Conservation (phyloP, 2,888 invertebrate species). For the Bombylius discolor region DNA sequence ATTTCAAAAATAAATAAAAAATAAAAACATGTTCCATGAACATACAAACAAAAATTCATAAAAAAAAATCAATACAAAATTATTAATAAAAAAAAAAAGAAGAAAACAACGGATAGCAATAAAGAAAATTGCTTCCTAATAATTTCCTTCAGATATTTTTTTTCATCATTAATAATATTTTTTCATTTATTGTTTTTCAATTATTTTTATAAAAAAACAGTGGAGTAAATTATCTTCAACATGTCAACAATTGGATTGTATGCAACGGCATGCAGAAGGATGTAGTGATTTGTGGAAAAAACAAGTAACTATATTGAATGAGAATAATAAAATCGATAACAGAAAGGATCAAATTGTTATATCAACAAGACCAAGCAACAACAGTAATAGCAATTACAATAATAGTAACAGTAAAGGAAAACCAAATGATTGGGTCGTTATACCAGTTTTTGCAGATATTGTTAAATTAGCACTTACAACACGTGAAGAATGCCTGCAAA, state of each 20-base stretch:
- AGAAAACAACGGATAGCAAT: too few relatives aligned
- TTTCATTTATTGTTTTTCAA: not conserved
- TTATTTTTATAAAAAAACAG: slow-evolving; percentile 14
- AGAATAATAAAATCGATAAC: slow-evolving; percentile 22
- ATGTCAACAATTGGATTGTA: slow-evolving; percentile 36
- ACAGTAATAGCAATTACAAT: slow-evolving; percentile 11
- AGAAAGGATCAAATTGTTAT: slow-evolving; percentile 14
- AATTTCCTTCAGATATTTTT: too few relatives aligned
- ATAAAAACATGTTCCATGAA: too few relatives aligned
- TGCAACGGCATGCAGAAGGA: slow-evolving; percentile 35
- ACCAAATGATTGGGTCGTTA: slow-evolving; percentile 38
- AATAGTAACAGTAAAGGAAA: slow-evolving; percentile 16
- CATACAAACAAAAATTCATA: too few relatives aligned
- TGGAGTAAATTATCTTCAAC: slow-evolving; percentile 35
- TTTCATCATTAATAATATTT: not conserved
- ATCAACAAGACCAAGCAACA: slow-evolving; percentile 2
- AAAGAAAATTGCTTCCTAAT: too few relatives aligned
- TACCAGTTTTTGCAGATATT: slow-evolving; percentile 38
- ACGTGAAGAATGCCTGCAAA: slow-evolving; percentile 34
- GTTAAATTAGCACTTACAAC: slow-evolving; percentile 36
- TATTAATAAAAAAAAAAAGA: too few relatives aligned
- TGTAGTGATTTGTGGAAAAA: slow-evolving; percentile 36
- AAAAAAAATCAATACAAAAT: too few relatives aligned
- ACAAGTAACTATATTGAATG: slow-evolving; percentile 33
- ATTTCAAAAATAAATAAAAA: too few relatives aligned